These are phyloP conservation scores for Elysia crispata DNA, from an alignment of 2,888 invertebrate genomes.

Conservation along the genomic window DNA sequence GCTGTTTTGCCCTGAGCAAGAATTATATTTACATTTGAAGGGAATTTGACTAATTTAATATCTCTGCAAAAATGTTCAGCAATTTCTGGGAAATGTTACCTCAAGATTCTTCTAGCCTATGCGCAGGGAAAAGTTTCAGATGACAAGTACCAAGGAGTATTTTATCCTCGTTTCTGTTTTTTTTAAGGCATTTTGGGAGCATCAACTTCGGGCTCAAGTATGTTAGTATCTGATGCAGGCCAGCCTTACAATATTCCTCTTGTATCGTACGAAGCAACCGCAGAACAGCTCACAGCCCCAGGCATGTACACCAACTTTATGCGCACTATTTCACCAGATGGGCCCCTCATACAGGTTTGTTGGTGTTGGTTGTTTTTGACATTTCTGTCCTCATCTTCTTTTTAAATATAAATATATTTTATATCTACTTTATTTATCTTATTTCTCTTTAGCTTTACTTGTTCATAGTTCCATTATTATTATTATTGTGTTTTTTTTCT, in stretches of 20 bases:
- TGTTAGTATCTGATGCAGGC: slow-evolving; percentile 80
- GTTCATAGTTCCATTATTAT: not conserved
- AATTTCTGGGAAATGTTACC: not conserved
- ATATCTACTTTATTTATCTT: too few species aligned
- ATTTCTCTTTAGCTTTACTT: too few species aligned
- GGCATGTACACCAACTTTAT: slow-evolving; percentile 67
- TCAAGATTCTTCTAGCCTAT: not conserved
- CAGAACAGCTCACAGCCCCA: slow-evolving; percentile 61
- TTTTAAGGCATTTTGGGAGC: slow-evolving; percentile 81
- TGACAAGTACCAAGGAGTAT: not conserved
- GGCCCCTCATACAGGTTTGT: slow-evolving; percentile 65
- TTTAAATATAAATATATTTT: too few species aligned
- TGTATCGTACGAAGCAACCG: slow-evolving; percentile 66
- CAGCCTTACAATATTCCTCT: slow-evolving; percentile 80
- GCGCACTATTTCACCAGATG: slow-evolving; percentile 72
- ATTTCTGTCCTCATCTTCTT: too few species aligned
- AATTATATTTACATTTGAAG: too few species aligned
- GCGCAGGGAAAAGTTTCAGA: not conserved
- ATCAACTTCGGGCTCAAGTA: slow-evolving; percentile 80
- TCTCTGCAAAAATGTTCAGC: too few species aligned
- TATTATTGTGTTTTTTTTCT: too few species aligned
- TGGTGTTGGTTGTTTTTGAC: not conserved
- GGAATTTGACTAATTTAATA: too few species aligned
- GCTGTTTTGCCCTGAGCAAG: not conserved
- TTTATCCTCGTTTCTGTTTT: not conserved